Evolutionary conservation across 2,113 vertebrate species (phyloP), one percentile per base, ranked within the genome.

Genomic region (Tonatia bakeri): DNA sequence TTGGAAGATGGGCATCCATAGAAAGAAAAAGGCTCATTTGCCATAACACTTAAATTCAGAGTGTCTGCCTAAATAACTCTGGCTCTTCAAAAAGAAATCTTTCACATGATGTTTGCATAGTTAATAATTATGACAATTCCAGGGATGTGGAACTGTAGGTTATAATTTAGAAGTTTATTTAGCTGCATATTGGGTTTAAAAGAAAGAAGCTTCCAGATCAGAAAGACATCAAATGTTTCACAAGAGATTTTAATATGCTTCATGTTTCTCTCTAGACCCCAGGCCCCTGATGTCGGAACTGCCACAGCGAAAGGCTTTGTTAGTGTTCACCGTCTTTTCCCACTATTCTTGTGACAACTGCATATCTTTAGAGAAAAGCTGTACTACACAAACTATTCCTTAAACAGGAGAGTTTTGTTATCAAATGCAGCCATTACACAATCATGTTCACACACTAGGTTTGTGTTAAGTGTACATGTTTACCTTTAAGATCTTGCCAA

Each of bases 111-210:
- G 40, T 79, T 91, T 50, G 33, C 65, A 83, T 22, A 96, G 83
- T 85, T 94, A 67, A 77, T 54, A 50, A 90, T 59, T 43, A 64
- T 90, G 84, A 87, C 47, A 91, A 38, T 12, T 94, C 80, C 72
- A 90, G n/a, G 8, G 61, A 92, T 12, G 87, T 56, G 24, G 84
- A 95, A 95, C 59, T 91, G 79, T 82, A 82, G 72, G 84, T 92
- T 97, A 87, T 97, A 94, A 97, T 75, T 93, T 93, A 69, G 83
- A 96, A 88, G 61, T 91, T 94, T 92, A 92, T 2, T 82, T 93
- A 56, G 47, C 64, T 83, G n/a, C 69, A 85, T 91, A 75, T 61
- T 89, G 28, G 36, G 84, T 59, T 84, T 96, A 50, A 67, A 69
- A 79, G 47, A 89, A 64, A 94, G 65, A 89, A 38, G 28, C 24